A percentile compares a stretch with the other conserved stretches of the same genome.
Conservation (phyloP, 1,140 invertebrate genomes). For the Whitmania pigra region DNA sequence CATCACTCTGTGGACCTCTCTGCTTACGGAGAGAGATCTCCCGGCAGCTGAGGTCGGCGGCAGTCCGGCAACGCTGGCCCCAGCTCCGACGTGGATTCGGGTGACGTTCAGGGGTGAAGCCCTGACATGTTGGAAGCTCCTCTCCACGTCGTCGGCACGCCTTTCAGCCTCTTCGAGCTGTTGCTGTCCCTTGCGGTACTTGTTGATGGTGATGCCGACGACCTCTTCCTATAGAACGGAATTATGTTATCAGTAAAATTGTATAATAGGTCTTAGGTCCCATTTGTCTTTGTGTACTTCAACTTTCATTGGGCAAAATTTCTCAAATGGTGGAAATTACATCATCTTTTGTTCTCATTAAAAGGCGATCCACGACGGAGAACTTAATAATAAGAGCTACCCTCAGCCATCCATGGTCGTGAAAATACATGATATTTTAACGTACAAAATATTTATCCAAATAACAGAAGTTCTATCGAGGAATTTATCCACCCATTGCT, state of each 20-base stretch:
- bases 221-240: slow-evolving; percentile 39
- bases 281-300: too few relatives aligned
- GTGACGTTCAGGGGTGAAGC: slow-evolving; percentile 20
- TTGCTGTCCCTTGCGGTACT: slow-evolving; percentile 42
- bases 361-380: too few relatives aligned
- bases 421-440: not conserved
- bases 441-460: not conserved
- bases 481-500: too few relatives aligned
- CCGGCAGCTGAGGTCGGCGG: not conserved
- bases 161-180: slow-evolving; percentile 40
- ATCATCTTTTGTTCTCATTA: too few relatives aligned
- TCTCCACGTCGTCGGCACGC: slow-evolving; percentile 40
- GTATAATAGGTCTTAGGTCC: too few relatives aligned
- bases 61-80: not conserved
- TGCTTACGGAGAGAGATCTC: slow-evolving; percentile 38
- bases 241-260: too few relatives aligned
- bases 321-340: too few relatives aligned
- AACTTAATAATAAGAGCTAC: too few relatives aligned
- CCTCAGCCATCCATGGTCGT: not conserved
- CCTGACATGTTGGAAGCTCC: slow-evolving; percentile 35
- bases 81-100: not conserved
- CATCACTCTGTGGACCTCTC: slow-evolving; percentile 30
- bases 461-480: not conserved
- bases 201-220: slow-evolving; percentile 42
- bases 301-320: too few relatives aligned